phyloP scores from a whole-genome alignment of 2,113 vertebrate species.

The Bettongia penicillata region DNA sequence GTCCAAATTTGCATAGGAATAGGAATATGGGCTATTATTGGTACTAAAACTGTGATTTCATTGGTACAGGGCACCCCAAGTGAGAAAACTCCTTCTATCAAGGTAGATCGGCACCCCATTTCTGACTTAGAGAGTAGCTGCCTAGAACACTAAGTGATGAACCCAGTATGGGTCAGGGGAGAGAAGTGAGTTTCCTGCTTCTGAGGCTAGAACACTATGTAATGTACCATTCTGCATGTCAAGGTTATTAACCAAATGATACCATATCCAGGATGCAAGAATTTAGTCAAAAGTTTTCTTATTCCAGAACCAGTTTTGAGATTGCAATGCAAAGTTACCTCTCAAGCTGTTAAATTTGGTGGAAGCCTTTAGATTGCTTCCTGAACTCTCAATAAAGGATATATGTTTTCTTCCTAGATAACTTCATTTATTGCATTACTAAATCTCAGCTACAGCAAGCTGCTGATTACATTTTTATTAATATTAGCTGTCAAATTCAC shows the following conservation, averaged over 20 bases:
- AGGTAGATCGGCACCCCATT: no score
- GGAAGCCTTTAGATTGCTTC: not conserved
- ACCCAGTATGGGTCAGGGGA: not conserved
- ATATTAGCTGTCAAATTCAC: not conserved
- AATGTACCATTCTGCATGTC: not conserved
- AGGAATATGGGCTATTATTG: not conserved
- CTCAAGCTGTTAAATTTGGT: not conserved
- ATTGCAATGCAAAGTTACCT: not conserved
- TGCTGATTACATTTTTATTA: slow-evolving; percentile 11
- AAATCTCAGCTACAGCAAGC: not conserved
- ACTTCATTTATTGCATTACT: slow-evolving; percentile 28
- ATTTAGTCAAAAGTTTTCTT: not conserved
- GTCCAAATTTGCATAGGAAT: not conserved
- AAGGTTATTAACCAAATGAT: not conserved
- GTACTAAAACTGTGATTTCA: not conserved
- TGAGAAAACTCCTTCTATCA: not conserved
- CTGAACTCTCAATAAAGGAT: not conserved
- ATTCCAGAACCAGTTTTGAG: not conserved
- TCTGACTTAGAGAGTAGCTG: no score
- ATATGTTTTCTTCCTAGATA: not conserved
- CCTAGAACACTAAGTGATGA: not conserved
- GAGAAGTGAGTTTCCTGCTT: not conserved
- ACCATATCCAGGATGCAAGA: not conserved
- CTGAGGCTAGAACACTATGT: not conserved
- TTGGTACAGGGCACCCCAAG: not conserved